Conservation (phyloP, 1,140 invertebrate species). For the Caenorhabditis remanei region DNA sequence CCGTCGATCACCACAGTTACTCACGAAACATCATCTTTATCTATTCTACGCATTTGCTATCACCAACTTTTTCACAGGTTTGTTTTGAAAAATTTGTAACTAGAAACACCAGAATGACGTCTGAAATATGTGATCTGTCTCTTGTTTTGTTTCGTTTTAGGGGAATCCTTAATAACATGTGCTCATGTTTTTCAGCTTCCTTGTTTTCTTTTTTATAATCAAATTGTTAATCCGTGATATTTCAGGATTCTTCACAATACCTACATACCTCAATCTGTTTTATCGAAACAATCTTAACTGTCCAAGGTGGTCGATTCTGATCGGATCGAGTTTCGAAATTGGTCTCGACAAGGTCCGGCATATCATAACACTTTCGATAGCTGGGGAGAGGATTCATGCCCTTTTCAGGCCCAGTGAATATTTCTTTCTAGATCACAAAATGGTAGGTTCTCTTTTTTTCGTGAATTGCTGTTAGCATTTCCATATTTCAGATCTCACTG, state of each 20-base stretch:
- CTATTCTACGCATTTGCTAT: conserved; percentile 62
- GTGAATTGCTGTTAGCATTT: not conserved
- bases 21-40: conserved; percentile 57
- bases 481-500: conserved; percentile 22
- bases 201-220: not conserved
- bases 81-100: not conserved
- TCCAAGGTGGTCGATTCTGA: conserved; percentile 57
- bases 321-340: conserved; percentile 62
- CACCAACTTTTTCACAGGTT: conserved; percentile 60
- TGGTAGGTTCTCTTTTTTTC: not conserved
- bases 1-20: not conserved
- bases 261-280: conserved; percentile 60
- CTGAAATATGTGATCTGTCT: not conserved
- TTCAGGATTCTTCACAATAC: conserved; percentile 60
- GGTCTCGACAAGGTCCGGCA: conserved; percentile 42
- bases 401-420: conserved; percentile 26
- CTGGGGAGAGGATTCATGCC: conserved; percentile 45
- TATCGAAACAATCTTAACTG: conserved; percentile 60
- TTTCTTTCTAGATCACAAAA: conserved; percentile 56
- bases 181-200: not conserved
- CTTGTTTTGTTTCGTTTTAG: not conserved
- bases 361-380: conserved; percentile 51
- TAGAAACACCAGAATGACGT: too few species aligned
- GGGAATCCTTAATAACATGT: not conserved
- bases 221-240: not conserved